These are phyloP conservation scores for Nymphicus hollandicus DNA, from an alignment of 2,113 vertebrate species.

Conservation along the genomic window DNA sequence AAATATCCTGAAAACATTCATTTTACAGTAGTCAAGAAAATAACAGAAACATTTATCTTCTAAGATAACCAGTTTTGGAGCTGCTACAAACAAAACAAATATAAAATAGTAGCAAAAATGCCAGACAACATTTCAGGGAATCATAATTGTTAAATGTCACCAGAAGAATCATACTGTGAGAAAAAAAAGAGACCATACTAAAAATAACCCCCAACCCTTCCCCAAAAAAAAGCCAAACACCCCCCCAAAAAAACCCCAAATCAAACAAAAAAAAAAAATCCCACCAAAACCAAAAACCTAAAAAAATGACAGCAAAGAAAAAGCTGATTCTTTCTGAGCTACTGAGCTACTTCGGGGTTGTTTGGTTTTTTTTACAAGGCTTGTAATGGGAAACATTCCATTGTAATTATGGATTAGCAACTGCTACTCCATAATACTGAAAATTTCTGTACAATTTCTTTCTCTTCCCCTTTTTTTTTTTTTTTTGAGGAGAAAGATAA, in stretches of 20 bases:
- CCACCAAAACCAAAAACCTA: neutral
- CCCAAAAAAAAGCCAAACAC: no score
- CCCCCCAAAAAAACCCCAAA: no score
- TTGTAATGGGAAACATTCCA: neutral
- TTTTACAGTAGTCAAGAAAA: neutral
- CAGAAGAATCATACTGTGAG: neutral
- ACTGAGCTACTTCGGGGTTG: neutral
- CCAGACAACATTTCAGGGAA: neutral
- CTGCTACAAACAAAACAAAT: neutral
- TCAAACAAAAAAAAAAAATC: no score
- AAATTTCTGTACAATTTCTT: neutral
- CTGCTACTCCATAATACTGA: neutral
- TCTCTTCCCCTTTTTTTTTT: neutral
- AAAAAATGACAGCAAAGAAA: neutral
- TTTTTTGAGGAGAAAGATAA: neutral
- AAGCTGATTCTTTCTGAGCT: neutral
- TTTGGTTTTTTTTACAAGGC: neutral
- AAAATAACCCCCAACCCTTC: no score
- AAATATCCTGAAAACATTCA: neutral
- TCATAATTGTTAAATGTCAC: neutral
- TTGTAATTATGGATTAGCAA: neutral
- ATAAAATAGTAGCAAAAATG: neutral
- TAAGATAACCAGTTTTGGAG: neutral
- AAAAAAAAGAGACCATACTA: neutral
- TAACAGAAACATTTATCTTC: neutral